phyloP scores from a whole-genome alignment of 2,113 vertebrate genomes.

The Gobius niger region DNA sequence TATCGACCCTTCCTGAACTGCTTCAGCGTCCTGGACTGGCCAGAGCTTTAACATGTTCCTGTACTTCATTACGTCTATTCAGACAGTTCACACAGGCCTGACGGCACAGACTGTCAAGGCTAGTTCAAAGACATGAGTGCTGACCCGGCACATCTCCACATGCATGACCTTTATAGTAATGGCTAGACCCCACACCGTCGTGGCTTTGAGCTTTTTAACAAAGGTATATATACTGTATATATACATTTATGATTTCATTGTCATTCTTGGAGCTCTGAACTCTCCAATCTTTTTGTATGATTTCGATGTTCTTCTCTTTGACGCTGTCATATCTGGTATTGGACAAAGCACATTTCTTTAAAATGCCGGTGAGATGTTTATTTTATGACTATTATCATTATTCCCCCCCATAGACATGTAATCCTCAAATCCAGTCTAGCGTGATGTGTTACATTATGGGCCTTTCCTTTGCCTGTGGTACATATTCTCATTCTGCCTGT shows the following conservation, averaged over 20 bases:
- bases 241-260: no score
- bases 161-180: conserved; percentile 42
- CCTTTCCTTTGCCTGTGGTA: not conserved
- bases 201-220: not conserved
- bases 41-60: conserved; percentile 50
- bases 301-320: not conserved
- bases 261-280: no score
- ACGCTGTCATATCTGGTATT: not conserved
- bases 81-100: conserved; percentile 34
- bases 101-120: conserved; percentile 9
- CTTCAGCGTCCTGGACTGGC: conserved; percentile 41
- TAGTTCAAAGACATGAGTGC: conserved; percentile 28
- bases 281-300: no score
- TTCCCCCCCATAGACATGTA: no score
- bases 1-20: conserved; percentile 47
- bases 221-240: not conserved
- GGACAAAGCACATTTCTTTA: not conserved
- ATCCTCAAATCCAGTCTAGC: no score
- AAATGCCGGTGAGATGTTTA: not conserved
- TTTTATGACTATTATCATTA: no score
- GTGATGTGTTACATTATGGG: not conserved
- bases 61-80: conserved; percentile 49
- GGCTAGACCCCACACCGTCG: conserved; percentile 13
- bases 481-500: not conserved
- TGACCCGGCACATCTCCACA: conserved; percentile 49